Conservation (phyloP, 2,113 vertebrate species). For the Pseudopipra pipra region DNA sequence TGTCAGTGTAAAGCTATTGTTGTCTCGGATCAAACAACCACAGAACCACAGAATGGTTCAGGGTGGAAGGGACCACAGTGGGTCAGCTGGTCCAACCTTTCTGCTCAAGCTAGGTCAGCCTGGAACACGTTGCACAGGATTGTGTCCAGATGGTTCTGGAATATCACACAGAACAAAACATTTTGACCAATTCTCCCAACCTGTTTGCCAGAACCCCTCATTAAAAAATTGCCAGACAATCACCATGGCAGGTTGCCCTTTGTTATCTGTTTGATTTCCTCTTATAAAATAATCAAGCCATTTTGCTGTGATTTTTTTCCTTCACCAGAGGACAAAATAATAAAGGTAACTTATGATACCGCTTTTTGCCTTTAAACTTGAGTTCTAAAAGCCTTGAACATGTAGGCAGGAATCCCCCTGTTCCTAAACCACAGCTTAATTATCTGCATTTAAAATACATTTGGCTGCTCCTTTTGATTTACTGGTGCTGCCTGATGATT, state of each 20-base stretch:
- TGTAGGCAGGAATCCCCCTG: background rate
- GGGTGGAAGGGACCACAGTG: background rate
- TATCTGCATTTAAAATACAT: constrained; percentile 20
- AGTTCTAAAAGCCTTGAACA: background rate
- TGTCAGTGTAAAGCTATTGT: background rate
- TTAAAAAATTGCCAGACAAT: background rate
- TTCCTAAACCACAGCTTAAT: background rate
- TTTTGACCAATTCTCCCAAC: background rate
- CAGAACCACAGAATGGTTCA: background rate
- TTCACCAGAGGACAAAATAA: background rate
- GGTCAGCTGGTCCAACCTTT: background rate
- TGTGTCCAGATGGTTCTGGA: background rate
- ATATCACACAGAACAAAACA: background rate
- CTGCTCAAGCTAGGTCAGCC: background rate
- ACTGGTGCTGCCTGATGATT: constrained; percentile 43
- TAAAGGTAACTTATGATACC: background rate
- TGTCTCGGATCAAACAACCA: background rate
- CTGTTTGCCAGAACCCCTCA: accelerated
- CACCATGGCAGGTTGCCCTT: background rate
- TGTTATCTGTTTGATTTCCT: background rate
- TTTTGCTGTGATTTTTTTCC: background rate
- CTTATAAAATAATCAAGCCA: background rate
- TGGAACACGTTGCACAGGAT: background rate
- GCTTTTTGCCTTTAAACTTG: background rate
- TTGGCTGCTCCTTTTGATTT: constrained; percentile 27